Percentiles rank a stretch among this genome's conserved stretches.
Conservation (phyloP, 2,113 vertebrate species). For the Colinus virginianus region DNA sequence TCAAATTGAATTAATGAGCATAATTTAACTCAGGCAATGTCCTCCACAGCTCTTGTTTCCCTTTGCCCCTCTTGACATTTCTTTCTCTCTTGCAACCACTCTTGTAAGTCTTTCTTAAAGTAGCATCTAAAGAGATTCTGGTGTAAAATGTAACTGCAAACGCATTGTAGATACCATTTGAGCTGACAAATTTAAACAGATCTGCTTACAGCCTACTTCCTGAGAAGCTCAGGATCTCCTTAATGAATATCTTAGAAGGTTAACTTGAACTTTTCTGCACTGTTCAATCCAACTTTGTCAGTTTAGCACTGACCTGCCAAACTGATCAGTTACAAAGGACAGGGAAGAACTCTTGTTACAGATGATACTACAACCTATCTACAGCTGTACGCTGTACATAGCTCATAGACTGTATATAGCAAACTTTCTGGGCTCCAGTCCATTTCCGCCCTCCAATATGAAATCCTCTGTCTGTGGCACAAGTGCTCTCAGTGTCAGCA, state of each 20-base stretch:
- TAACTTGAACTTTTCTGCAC: background rate
- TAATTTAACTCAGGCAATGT: constrained; percentile 82
- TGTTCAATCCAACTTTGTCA: background rate
- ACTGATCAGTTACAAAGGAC: background rate
- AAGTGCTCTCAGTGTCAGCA: background rate
- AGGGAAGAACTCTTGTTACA: background rate
- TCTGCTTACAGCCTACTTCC: background rate
- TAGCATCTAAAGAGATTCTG: background rate
- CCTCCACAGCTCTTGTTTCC: constrained; percentile 75
- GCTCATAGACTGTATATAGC: background rate
- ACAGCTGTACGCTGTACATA: background rate
- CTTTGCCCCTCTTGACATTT: constrained; percentile 63
- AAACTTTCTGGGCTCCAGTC: background rate
- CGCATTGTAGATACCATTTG: background rate
- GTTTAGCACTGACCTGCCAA: background rate
- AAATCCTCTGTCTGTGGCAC: background rate
- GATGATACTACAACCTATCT: background rate
- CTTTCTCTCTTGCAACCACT: constrained; percentile 44
- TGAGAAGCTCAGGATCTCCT: background rate
- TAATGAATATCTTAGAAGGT: background rate
- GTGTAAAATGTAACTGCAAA: constrained; percentile 4
- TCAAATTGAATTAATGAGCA: constrained; percentile 88
- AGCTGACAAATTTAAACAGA: background rate
- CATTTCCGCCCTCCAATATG: background rate
- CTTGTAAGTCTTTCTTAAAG: background rate